Conservation (phyloP, 2,797 vertebrate species). For the Halcyon leucocephala region DNA sequence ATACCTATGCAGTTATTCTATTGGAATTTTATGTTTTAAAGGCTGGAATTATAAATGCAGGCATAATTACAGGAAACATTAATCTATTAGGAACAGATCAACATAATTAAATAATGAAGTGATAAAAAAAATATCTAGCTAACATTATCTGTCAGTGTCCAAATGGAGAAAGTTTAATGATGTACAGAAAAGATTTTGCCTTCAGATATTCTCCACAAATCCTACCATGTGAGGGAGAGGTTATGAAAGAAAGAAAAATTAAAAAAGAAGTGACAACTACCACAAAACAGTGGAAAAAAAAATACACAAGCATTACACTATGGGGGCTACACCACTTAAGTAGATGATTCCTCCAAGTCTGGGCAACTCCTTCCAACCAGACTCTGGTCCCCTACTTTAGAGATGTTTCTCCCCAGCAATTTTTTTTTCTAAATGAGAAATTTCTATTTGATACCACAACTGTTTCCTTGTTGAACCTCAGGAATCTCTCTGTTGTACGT, state of each 20-base stretch:
- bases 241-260: neutral
- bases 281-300: neutral
- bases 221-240: accelerated
- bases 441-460: neutral
- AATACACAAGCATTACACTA: neutral
- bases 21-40: neutral
- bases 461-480: neutral
- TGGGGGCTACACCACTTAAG: neutral
- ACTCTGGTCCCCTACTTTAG: neutral
- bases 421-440: neutral
- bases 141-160: neutral
- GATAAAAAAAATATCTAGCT: neutral
- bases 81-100: neutral
- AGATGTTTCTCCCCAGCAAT: neutral
- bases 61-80: neutral
- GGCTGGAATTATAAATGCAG: neutral
- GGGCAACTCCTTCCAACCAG: neutral
- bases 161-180: neutral
- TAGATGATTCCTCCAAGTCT: neutral
- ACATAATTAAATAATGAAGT: neutral
- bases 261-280: neutral
- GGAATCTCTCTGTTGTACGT: neutral
- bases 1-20: neutral
- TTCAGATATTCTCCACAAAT: neutral
- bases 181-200: neutral